Percentiles rank a stretch among this genome's conserved stretches.
These are phyloP conservation scores for Mythimna ferrago DNA, from an alignment of 2,888 invertebrate species.

Conservation along the genomic window DNA sequence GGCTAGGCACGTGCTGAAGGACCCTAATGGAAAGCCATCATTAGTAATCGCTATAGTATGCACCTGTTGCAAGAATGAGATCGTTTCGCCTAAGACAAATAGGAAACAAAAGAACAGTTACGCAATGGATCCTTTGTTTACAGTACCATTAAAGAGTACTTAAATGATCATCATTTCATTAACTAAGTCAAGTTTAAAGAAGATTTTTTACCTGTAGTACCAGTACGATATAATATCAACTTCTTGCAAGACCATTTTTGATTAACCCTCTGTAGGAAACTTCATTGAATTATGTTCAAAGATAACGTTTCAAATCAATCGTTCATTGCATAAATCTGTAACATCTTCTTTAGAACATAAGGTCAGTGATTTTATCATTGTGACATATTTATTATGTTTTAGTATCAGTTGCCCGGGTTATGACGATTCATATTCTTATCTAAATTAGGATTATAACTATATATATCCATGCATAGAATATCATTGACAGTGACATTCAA, in stretches of 20 bases:
- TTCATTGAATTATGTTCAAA: background rate
- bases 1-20: conserved; percentile 8
- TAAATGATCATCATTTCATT: background rate
- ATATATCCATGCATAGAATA: background rate
- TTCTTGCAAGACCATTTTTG: background rate
- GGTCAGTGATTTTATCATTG: conserved; percentile 31
- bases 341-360: conserved; percentile 18
- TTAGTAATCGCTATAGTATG: conserved; percentile 6
- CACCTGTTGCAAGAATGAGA: conserved; percentile 36
- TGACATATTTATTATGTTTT: conserved; percentile 40
- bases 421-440: conserved; percentile 28
- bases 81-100: conserved; percentile 1
- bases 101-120: conserved; percentile 19
- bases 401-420: conserved; percentile 7
- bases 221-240: background rate
- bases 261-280: background rate
- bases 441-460: conserved; percentile 20
- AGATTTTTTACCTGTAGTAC: background rate
- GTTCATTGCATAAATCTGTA: background rate
- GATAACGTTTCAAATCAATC: conserved; percentile 6
- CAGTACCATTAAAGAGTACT: background rate
- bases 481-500: conserved; percentile 37
- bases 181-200: background rate
- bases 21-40: conserved; percentile 35
- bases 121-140: conserved; percentile 6